These are phyloP conservation scores for Diarsia rubi DNA, from an alignment of 2,888 invertebrate species.

Conservation along the genomic window DNA sequence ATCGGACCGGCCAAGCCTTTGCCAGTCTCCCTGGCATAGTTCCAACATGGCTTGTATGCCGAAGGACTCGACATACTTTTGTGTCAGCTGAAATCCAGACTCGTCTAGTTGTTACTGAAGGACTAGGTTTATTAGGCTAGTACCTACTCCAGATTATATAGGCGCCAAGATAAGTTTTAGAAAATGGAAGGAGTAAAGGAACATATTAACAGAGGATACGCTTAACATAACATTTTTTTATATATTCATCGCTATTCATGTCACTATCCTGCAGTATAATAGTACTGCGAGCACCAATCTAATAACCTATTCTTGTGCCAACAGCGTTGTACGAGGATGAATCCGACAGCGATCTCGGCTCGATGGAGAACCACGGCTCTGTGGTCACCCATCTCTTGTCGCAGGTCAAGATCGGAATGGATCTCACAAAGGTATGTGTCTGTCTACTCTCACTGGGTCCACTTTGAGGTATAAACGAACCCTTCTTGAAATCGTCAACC, in stretches of 20 bases:
- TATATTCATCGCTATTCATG: too few relatives aligned
- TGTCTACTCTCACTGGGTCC: neutral
- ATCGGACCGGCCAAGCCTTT: slow-evolving; percentile 51
- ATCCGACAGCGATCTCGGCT: slow-evolving; percentile 96
- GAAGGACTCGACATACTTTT: slow-evolving; percentile 33
- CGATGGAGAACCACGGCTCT: slow-evolving; percentile 99
- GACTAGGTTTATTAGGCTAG: slow-evolving; percentile 16
- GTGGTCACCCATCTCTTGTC: slow-evolving; percentile 99
- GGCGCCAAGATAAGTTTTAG: neutral
- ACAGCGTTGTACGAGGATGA: slow-evolving; percentile 97
- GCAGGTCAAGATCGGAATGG: slow-evolving; percentile 99
- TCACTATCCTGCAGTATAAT: too few relatives aligned
- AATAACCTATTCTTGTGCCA: slow-evolving; percentile 73
- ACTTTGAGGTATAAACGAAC: too few relatives aligned
- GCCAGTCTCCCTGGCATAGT: slow-evolving; percentile 30
- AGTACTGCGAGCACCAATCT: too few relatives aligned
- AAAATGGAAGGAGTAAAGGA: neutral
- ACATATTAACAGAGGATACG: too few relatives aligned
- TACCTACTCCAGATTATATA: neutral
- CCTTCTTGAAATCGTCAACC: too few relatives aligned
- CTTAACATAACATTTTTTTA: too few relatives aligned
- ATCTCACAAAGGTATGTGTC: slow-evolving; percentile 96
- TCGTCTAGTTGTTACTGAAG: slow-evolving; percentile 1
- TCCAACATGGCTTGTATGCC: slow-evolving; percentile 31
- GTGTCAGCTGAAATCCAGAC: slow-evolving; percentile 23